These are phyloP conservation scores for Paracanthobrama guichenoti DNA, from an alignment of 2,113 vertebrate genomes.

Conservation along the genomic window DNA sequence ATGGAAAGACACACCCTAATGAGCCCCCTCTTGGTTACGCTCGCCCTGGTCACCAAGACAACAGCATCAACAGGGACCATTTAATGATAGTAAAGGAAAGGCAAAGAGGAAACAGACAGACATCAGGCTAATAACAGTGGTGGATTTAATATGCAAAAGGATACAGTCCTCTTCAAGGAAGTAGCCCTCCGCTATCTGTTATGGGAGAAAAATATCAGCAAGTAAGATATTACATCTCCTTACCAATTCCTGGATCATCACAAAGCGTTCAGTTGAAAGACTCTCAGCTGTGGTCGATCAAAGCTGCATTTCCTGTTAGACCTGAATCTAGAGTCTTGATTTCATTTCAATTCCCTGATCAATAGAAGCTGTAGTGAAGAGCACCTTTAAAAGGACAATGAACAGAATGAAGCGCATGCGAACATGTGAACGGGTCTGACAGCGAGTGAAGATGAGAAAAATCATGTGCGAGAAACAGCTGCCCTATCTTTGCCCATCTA, in stretches of 20 bases:
- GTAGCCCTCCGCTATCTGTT: conserved; percentile 90
- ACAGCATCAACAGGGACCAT: conserved; percentile 56
- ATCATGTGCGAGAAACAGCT: neutral
- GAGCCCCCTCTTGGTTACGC: conserved; percentile 3
- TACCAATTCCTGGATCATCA: conserved; percentile 8
- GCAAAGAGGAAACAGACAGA: conserved; percentile 26
- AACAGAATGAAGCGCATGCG: neutral
- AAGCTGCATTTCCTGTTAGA: conserved; percentile 5
- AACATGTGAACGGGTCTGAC: neutral
- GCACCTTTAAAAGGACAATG: neutral
- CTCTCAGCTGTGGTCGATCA: neutral
- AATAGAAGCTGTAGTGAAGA: neutral
- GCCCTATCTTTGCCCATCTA: conserved; percentile 16
- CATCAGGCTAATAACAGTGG: neutral
- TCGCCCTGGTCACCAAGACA: conserved; percentile 50
- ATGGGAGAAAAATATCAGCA: conserved; percentile 35
- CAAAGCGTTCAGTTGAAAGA: neutral
- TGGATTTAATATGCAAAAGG: conserved; percentile 73
- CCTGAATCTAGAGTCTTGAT: conserved; percentile 3
- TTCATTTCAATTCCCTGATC: neutral
- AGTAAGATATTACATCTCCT: neutral
- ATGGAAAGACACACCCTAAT: conserved; percentile 30
- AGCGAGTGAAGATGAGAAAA: neutral
- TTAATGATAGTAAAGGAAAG: conserved; percentile 27
- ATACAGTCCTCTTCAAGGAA: conserved; percentile 95